Evolutionary conservation across 1,140 invertebrate species (phyloP), one percentile per base, ranked within the genome.

Genomic region (Colletes latitarsis): DNA sequence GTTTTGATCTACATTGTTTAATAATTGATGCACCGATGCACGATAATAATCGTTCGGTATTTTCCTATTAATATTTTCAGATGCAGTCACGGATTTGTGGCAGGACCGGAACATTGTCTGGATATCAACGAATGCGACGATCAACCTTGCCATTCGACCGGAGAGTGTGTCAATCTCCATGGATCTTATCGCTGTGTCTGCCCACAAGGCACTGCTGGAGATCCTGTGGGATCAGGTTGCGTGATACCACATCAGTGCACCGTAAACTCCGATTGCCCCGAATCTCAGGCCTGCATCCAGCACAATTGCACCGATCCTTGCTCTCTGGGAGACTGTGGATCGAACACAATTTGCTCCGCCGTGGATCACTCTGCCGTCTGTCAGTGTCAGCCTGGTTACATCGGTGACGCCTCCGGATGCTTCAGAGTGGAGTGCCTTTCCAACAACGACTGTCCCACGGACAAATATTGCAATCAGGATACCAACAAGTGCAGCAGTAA

Each of bases 381-480:
- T 89, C 92, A 94, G 60, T 98, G 97, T 91, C 96, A 96, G 63
- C 94, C 95, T 74, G 97, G 97, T 19, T 96, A 96, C 90, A 93
- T 97, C 15, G 97, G 97, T 6, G 97, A 98, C 94, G 95, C 97
- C 2, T 94, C 96, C 14, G 96, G 96, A 12, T 97, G 97, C 86
- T 97, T 97, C 91, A 96, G 96, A 93, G 97, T 97, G 3, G 97
- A 98, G 93, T 98, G 97, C 90, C 92, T 96, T 1, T 94, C 94
- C 9, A 95, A 97, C 91, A 94, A 94, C 52, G 97, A 98, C 71
- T 98, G 97, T 90, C 91, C 96, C 3, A 91, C 87, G 15, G 96
- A 97, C 82, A 96, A 96, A 91, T 95, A 95, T 75, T 98, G 97
- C 88, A 96, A 97, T 88, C 85, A 89, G 9, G 94, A 95, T 83